phyloP scores from a whole-genome alignment of 2,888 invertebrate genomes.

The Metalampra italica region DNA sequence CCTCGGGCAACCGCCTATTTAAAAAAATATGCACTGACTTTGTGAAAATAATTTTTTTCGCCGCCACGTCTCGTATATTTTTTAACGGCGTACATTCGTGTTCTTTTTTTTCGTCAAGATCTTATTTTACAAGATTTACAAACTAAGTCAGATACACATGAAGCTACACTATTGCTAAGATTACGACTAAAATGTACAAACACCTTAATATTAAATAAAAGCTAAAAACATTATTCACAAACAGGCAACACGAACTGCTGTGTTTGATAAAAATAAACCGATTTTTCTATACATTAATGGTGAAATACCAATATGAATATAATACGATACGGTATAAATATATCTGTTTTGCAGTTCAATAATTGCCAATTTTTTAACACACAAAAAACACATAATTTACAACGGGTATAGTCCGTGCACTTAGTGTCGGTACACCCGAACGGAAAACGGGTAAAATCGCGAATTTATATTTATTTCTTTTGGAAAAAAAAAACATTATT shows the following conservation, averaged over 20 bases:
- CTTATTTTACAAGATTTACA: constrained; percentile 34
- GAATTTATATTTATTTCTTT: no score
- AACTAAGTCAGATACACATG: constrained; percentile 47
- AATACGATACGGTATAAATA: no score
- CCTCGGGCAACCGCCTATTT: constrained; percentile 44
- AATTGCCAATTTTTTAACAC: no score
- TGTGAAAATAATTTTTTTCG: constrained; percentile 64
- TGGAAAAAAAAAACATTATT: no score
- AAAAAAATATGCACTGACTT: constrained; percentile 56
- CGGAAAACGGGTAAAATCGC: no score
- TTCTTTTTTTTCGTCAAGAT: constrained; percentile 29
- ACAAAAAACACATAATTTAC: no score
- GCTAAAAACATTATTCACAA: constrained; percentile 26
- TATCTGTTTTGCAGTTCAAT: no score
- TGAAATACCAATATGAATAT: no score
- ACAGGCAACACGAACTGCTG: background rate
- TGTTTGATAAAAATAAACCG: no score
- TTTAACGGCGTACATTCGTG: constrained; percentile 29
- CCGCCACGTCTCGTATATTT: constrained; percentile 22
- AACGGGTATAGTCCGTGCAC: no score
- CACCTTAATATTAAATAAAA: constrained; percentile 24
- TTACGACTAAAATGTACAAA: constrained; percentile 31
- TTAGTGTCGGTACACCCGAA: no score
- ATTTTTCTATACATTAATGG: no score
- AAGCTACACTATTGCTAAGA: constrained; percentile 26